phyloP scores from a whole-genome alignment of 2,113 vertebrate species.

The Gobius niger region DNA sequence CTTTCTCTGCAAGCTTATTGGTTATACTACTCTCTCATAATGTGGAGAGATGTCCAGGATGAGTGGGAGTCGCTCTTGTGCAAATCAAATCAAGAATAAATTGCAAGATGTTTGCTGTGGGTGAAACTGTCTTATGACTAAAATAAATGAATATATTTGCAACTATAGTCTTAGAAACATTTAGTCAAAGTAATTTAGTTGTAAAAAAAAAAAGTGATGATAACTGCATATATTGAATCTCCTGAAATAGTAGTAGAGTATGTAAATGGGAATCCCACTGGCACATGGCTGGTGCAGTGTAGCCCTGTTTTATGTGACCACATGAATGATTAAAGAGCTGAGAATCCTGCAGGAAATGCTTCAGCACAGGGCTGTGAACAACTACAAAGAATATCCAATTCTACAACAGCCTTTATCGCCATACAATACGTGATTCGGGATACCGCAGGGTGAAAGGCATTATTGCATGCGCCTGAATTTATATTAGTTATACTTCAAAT shows the following conservation, averaged over 20 bases:
- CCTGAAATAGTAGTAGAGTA: conserved; percentile 2
- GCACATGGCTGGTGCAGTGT: conserved; percentile 31
- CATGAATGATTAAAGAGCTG: conserved; percentile 51
- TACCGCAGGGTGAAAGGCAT: not conserved
- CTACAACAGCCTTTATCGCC: not conserved
- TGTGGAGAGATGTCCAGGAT: not conserved
- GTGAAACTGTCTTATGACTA: conserved; percentile 20
- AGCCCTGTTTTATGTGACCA: conserved; percentile 45
- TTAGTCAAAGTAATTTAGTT: not conserved
- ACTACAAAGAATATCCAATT: not conserved
- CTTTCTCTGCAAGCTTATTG: not conserved
- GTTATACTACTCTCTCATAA: not conserved
- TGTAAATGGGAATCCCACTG: conserved; percentile 28
- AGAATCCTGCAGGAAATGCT: conserved; percentile 26
- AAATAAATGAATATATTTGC: conserved; percentile 1
- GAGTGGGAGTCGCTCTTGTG: conserved; percentile 1
- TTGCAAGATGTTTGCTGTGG: conserved; percentile 15
- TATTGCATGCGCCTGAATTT: not conserved
- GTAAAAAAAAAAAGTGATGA: not conserved
- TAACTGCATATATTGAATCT: not conserved
- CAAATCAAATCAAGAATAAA: conserved; percentile 9
- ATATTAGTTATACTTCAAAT: not conserved
- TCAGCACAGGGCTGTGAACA: conserved; percentile 9
- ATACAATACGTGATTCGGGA: not conserved
- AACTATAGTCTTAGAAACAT: not conserved